These are phyloP conservation scores for Ctenosaura bakeri DNA, from an alignment of 2,797 vertebrate species.

Conservation along the genomic window DNA sequence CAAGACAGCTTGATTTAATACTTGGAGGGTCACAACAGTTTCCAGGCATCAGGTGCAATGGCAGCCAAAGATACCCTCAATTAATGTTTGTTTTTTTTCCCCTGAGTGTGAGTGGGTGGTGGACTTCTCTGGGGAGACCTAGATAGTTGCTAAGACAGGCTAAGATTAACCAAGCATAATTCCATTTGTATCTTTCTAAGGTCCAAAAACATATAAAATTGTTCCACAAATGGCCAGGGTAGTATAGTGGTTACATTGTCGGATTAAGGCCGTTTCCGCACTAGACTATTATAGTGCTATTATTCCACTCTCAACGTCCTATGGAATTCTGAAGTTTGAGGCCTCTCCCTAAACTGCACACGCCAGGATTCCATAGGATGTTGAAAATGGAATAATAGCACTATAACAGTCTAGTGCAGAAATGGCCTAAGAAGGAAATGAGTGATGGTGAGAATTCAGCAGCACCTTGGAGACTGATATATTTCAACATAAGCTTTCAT, in stretches of 20 bases:
- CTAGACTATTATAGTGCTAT: too few species aligned
- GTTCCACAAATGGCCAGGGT: too few species aligned
- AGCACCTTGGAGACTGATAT: too few species aligned
- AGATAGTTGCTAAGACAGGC: not conserved
- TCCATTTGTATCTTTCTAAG: not conserved
- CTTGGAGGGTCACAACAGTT: not conserved
- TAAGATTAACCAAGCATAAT: not conserved
- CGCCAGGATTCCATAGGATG: too few species aligned
- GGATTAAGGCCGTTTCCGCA: too few species aligned
- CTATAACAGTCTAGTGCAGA: not conserved
- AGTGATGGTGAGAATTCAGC: too few species aligned
- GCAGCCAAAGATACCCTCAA: not conserved
- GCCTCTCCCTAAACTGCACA: too few species aligned
- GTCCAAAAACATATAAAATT: not conserved
- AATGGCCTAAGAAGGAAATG: too few species aligned
- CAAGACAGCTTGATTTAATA: slow-evolving; percentile 27
- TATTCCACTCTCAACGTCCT: too few species aligned
- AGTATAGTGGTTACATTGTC: not conserved
- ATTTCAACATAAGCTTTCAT: too few species aligned
- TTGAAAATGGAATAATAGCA: too few species aligned
- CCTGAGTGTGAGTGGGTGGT: not conserved
- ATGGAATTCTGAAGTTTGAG: too few species aligned
- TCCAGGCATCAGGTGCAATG: not conserved
- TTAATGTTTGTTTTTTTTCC: not conserved
- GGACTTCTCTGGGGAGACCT: not conserved